Evolutionary conservation across 2,797 vertebrate genomes (phyloP).

Genomic region (Rallus crepitans): DNA sequence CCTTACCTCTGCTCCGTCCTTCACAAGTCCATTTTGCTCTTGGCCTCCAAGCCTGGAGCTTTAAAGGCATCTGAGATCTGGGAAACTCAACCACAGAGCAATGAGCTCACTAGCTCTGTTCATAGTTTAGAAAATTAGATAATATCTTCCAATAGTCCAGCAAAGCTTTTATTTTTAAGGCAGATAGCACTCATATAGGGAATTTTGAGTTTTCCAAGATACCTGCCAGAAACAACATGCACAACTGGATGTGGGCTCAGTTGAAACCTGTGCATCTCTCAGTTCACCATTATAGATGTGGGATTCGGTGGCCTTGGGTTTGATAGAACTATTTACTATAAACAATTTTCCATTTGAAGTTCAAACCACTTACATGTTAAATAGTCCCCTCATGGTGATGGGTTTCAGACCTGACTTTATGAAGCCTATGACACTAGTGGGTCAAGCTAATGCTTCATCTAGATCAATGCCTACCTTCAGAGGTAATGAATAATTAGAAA

Average conservation of each 20-base stretch:
- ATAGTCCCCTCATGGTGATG: accelerated
- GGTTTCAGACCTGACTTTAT: background rate
- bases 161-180: background rate
- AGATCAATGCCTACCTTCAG: background rate
- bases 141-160: background rate
- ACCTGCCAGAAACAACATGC: background rate
- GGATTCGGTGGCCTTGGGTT: background rate
- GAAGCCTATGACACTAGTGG: background rate
- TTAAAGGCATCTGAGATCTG: background rate
- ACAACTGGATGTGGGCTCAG: background rate
- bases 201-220: background rate
- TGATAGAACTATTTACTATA: background rate
- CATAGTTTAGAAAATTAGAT: background rate
- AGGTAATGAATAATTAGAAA: background rate
- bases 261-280: background rate
- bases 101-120: background rate
- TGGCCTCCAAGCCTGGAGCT: background rate
- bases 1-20: background rate
- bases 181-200: background rate
- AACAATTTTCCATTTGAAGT: background rate
- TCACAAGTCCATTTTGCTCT: background rate
- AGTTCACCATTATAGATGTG: accelerated
- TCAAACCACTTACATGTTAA: background rate
- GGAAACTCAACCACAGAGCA: background rate
- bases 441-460: background rate